Conservation (phyloP, 2,113 vertebrate species). For the Callochromis pleurospilus region DNA sequence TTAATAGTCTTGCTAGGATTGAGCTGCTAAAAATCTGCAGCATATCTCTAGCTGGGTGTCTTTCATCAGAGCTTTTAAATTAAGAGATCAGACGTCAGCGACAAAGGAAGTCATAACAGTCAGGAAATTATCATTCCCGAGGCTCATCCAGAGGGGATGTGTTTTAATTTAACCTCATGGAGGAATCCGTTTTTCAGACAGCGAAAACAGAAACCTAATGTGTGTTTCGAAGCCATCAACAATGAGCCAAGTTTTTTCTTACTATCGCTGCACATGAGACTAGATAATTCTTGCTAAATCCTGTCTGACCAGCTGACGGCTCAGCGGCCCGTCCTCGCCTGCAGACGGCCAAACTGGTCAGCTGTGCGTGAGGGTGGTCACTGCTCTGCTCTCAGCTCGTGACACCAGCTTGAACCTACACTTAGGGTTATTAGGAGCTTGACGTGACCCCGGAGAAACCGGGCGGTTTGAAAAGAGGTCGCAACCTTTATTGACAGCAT, state of each 20-base stretch:
- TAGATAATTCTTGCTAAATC: constrained; percentile 30
- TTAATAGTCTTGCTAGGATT: neutral
- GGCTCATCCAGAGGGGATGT: neutral
- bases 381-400: neutral
- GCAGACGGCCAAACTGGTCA: neutral
- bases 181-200: neutral
- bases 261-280: constrained; percentile 11
- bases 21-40: neutral
- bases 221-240: neutral
- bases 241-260: neutral
- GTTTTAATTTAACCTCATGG: neutral
- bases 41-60: neutral
- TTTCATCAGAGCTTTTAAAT: neutral
- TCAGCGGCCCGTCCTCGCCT: neutral
- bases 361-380: neutral
- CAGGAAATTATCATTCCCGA: constrained; percentile 11
- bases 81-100: constrained; percentile 16
- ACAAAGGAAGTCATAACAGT: neutral
- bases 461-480: constrained; percentile 50
- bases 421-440: constrained; percentile 41
- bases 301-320: constrained; percentile 30
- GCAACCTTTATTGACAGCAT: constrained; percentile 63
- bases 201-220: neutral
- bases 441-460: constrained; percentile 45
- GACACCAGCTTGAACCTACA: constrained; percentile 46